A percentile compares a stretch with the other conserved stretches of the same genome.
phyloP scores from a whole-genome alignment of 1,140 invertebrate species.

The Aphelenchoides fujianensis region DNA sequence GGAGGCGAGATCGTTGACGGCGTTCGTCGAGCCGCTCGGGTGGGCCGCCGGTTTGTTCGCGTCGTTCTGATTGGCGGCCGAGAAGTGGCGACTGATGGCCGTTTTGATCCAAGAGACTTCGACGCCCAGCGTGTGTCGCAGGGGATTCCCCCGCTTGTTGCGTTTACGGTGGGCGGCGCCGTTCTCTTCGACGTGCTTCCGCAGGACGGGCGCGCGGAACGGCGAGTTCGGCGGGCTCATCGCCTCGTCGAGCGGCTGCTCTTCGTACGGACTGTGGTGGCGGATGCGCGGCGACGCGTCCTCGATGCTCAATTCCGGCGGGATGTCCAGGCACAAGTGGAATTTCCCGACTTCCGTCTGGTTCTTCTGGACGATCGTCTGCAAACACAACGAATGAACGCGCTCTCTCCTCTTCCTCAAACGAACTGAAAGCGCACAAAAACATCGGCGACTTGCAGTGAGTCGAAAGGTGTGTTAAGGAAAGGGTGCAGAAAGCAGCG shows the following conservation, averaged over 20 bases:
- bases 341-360: constrained; percentile 14
- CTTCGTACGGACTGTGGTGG: constrained; percentile 41
- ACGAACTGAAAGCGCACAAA: constrained; percentile 7
- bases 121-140: constrained; percentile 54
- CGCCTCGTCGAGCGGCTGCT: constrained; percentile 30
- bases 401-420: no score
- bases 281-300: constrained; percentile 7
- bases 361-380: constrained; percentile 14
- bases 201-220: constrained; percentile 5
- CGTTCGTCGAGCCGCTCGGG: not conserved
- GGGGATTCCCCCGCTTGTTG: constrained; percentile 48
- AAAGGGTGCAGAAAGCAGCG: not conserved
- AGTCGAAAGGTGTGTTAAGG: not conserved
- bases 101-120: constrained; percentile 57
- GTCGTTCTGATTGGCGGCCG: not conserved
- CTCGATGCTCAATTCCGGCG: constrained; percentile 24
- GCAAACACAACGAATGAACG: constrained; percentile 3
- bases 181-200: constrained; percentile 10
- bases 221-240: not conserved
- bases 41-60: not conserved
- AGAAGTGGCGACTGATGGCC: constrained; percentile 37
- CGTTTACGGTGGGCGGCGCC: constrained; percentile 2
- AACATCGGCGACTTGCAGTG: not conserved
- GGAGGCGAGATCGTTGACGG: not conserved
- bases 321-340: constrained; percentile 26